These are phyloP conservation scores for Chaenocephalus aceratus DNA, from an alignment of 2,113 vertebrate genomes.

Conservation along the genomic window DNA sequence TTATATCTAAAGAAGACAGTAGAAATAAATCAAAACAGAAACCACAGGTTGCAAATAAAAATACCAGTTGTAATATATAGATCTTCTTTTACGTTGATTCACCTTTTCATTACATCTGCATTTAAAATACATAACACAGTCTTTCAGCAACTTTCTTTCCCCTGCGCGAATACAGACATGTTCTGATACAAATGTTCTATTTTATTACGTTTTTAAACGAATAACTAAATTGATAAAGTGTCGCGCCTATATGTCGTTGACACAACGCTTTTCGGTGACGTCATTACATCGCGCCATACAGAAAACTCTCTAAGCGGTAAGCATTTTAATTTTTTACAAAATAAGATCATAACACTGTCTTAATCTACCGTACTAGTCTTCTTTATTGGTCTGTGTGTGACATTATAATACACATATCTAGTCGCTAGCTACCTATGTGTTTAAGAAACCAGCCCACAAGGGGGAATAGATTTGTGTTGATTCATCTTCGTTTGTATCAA, in stretches of 20 bases:
- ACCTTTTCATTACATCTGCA: not conserved
- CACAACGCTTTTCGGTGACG: not conserved
- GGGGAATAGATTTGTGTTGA: not conserved
- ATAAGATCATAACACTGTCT: accelerated
- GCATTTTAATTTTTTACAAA: not conserved
- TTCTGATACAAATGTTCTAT: no score
- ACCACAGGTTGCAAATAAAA: not conserved
- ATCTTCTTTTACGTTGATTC: not conserved
- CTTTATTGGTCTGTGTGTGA: accelerated
- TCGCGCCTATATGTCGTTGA: not conserved
- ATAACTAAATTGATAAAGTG: not conserved
- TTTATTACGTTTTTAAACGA: no score
- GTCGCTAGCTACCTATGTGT: no score
- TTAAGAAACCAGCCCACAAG: not conserved
- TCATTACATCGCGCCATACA: conserved; percentile 3
- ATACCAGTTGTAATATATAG: not conserved
- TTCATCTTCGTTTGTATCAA: conserved; percentile 9
- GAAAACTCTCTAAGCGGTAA: conserved; percentile 14
- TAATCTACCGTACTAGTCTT: accelerated
- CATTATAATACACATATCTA: not conserved
- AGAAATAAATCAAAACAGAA: not conserved
- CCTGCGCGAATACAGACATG: no score
- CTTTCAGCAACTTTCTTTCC: no score
- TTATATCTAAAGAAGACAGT: not conserved
- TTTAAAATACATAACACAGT: no score